Evolutionary conservation across 2,797 vertebrate species (phyloP).

Genomic region (Gambusia yucatana): DNA sequence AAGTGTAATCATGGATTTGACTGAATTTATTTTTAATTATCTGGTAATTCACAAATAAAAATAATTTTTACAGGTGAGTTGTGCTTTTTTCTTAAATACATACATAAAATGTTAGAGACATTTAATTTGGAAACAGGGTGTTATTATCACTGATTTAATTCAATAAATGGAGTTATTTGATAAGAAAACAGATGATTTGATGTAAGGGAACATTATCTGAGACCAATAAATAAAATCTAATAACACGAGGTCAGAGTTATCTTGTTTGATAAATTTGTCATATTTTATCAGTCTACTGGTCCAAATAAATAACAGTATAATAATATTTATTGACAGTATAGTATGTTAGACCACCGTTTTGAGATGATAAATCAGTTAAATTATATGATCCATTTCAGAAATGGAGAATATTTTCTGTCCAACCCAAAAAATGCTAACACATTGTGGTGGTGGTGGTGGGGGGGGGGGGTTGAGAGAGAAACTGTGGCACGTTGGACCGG

Average conservation of each 20-base stretch:
- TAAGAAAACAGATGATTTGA: not conserved
- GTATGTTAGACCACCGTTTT: not conserved
- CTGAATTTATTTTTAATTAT: not conserved
- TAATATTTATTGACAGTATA: no score
- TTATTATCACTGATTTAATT: no score
- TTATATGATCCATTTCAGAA: not conserved
- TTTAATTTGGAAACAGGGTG: no score
- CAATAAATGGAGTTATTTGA: not conserved
- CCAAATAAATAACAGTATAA: not conserved
- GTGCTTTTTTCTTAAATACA: not conserved
- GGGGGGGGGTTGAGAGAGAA: no score
- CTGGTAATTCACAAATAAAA: conserved; percentile 31
- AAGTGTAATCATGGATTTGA: not conserved
- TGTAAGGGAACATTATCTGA: not conserved
- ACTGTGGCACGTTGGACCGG: no score
- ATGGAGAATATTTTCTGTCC: no score
- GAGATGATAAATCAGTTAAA: no score
- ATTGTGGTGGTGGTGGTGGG: no score
- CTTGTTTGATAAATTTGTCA: not conserved
- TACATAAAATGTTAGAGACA: not conserved
- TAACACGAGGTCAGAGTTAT: not conserved
- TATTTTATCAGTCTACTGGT: not conserved
- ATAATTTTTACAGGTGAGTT: not conserved
- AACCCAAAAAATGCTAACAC: no score
- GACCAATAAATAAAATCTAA: not conserved